These are phyloP conservation scores for Rattus norvegicus DNA, from an alignment of 2,113 vertebrate species.

Conservation along the genomic window GRCr8 NC_086028.1:31780501-31781000, in stretches of 20 bases:
- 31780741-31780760: neutral
- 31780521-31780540: neutral
- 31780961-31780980: neutral
- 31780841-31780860: neutral
- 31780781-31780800: neutral
- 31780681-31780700: neutral
- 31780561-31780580: neutral
- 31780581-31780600: neutral
- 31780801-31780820: neutral
- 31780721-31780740: neutral
- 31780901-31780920: no score
- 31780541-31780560: constrained; percentile 28
- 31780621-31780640: neutral
- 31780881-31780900: neutral
- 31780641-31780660: constrained; percentile 26
- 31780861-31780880: no score
- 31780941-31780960: neutral
- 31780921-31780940: neutral
- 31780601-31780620: neutral
- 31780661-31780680: neutral
- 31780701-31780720: neutral
- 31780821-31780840: neutral
- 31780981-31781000: neutral
- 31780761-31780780: neutral
- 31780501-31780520: constrained; percentile 40